These are phyloP conservation scores for Drosophila yooni DNA, from an alignment of 2,888 invertebrate species.

Conservation along the genomic window DNA sequence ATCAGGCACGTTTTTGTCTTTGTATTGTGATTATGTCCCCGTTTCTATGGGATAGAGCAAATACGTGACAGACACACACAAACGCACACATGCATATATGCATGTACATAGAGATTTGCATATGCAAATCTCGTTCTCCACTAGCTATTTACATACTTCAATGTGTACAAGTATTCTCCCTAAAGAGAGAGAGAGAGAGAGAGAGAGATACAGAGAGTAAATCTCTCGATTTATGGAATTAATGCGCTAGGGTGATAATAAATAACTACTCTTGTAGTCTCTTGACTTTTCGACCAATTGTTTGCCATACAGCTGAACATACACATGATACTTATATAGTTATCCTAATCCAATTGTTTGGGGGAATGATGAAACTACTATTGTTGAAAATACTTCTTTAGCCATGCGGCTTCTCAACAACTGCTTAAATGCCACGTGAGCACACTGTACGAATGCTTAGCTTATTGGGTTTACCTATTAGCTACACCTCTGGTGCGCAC, in stretches of 20 bases:
- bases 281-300: background rate
- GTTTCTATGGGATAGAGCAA: background rate
- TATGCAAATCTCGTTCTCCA: conserved; percentile 15
- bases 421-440: conserved; percentile 11
- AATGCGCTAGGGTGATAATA: background rate
- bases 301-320: background rate
- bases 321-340: background rate
- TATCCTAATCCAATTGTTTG: background rate
- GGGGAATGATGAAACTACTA: background rate
- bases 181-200: background rate
- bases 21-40: conserved; percentile 9
- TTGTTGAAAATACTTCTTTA: background rate
- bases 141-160: background rate
- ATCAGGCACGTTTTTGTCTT: conserved; percentile 1
- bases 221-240: background rate
- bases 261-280: background rate
- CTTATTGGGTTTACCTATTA: conserved; percentile 57
- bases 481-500: conserved; percentile 53
- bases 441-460: conserved; percentile 33
- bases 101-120: conserved; percentile 18
- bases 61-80: conserved; percentile 5
- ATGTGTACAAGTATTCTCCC: background rate
- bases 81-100: conserved; percentile 1
- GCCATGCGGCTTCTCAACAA: background rate
- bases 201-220: background rate